phyloP scores from a whole-genome alignment of 1,140 invertebrate genomes.

The Acyrthosiphon pisum region DNA sequence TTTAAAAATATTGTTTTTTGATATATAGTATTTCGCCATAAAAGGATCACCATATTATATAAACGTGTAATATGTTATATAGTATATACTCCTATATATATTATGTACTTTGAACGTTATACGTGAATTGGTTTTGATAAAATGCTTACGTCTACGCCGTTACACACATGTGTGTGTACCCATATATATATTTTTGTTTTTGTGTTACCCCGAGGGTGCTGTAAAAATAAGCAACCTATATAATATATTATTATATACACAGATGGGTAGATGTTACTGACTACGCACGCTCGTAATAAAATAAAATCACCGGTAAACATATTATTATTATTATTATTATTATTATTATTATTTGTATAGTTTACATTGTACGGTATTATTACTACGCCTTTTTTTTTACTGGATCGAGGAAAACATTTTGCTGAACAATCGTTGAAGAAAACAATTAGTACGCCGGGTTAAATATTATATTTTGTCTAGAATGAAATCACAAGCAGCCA shows the following conservation, averaged over 20 bases:
- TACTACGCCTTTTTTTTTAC: not conserved
- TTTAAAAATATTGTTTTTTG: not conserved
- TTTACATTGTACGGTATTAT: not conserved
- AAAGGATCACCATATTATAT: not conserved
- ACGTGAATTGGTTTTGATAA: not conserved
- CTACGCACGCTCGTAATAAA: not conserved
- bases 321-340: not conserved
- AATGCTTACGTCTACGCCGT: not conserved
- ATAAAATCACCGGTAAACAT: not conserved
- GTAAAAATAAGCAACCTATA: slow-evolving; percentile 6
- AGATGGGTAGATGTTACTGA: not conserved
- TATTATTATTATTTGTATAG: not conserved
- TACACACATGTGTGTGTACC: not conserved
- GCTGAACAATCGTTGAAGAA: not conserved
- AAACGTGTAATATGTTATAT: too few species aligned
- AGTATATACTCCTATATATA: not conserved
- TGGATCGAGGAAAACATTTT: not conserved
- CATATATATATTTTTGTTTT: not conserved
- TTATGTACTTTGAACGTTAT: not conserved
- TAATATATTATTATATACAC: not conserved
- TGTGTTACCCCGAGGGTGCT: not conserved
- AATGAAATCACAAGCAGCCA: not conserved
- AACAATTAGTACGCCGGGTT: too few species aligned
- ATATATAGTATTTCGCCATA: not conserved
- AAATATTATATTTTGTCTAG: too few species aligned